Conservation (phyloP, 2,888 invertebrate genomes). For the Xylophagus ater region DNA sequence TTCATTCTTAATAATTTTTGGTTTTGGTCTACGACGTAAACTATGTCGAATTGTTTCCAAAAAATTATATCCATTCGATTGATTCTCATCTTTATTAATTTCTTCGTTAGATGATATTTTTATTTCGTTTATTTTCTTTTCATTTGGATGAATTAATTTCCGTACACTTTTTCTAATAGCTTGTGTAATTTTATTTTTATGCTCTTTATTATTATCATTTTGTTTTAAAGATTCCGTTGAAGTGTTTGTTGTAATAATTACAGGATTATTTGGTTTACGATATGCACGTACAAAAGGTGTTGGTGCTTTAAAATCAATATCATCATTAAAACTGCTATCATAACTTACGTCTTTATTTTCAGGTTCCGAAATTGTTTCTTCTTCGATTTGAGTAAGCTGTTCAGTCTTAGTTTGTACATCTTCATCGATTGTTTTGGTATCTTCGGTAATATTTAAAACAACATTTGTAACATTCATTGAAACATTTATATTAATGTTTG, state of each 20-base stretch:
- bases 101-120: constrained; percentile 9
- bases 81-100: not conserved
- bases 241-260: constrained; percentile 14
- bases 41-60: constrained; percentile 31
- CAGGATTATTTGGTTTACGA: constrained; percentile 22
- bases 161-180: constrained; percentile 35
- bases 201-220: constrained; percentile 21
- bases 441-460: constrained; percentile 23
- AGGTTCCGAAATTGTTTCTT: constrained; percentile 5
- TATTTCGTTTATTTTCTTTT: constrained; percentile 9
- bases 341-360: constrained; percentile 5
- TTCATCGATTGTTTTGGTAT: constrained; percentile 13
- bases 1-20: not conserved
- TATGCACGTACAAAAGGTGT: constrained; percentile 34
- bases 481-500: constrained; percentile 15
- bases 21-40: constrained; percentile 28
- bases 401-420: constrained; percentile 2
- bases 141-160: constrained; percentile 28
- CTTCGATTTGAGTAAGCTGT: not conserved
- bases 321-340: constrained; percentile 23
- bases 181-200: constrained; percentile 13
- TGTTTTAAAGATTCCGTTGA: constrained; percentile 24
- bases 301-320: constrained; percentile 29
- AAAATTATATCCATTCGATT: not conserved
- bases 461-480: constrained; percentile 21